A percentile compares a stretch with the other conserved stretches of the same genome.
These are phyloP conservation scores for Tribolium castaneum DNA, from an alignment of 1,140 invertebrate species.

Conservation along the genomic window DNA sequence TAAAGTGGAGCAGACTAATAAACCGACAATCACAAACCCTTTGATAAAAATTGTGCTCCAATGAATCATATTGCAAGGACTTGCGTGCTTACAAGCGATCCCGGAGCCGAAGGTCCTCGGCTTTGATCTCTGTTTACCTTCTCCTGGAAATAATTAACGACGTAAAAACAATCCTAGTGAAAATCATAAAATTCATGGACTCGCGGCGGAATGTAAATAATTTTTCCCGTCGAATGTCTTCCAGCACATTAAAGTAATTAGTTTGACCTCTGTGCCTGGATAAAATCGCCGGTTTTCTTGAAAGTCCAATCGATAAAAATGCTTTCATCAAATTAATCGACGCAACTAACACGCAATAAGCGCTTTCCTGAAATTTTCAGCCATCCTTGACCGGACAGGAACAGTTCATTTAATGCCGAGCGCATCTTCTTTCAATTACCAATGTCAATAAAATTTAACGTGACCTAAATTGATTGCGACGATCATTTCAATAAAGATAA, in stretches of 20 bases:
- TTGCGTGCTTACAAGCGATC: neutral
- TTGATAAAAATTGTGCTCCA: neutral
- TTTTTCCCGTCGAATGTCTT: neutral
- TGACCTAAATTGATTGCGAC: conserved; percentile 15
- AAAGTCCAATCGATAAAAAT: conserved; percentile 25
- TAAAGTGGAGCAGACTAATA: neutral
- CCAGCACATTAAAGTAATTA: conserved; percentile 7
- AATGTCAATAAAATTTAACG: conserved; percentile 10
- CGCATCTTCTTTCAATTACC: conserved; percentile 6
- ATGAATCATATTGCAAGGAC: conserved; percentile 7
- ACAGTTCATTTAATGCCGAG: neutral
- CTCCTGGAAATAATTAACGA: neutral
- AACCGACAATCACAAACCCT: neutral
- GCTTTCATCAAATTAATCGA: conserved; percentile 16
- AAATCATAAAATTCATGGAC: conserved; percentile 3
- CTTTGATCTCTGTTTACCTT: conserved; percentile 19
- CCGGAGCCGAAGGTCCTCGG: neutral
- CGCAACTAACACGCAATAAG: neutral
- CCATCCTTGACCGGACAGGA: conserved; percentile 1
- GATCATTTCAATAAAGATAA: conserved; percentile 13
- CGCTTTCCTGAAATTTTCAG: neutral
- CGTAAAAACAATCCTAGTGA: neutral
- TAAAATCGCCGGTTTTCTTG: conserved; percentile 15
- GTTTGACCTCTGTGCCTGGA: neutral
- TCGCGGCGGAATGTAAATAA: neutral